Evolutionary conservation across 2,888 invertebrate species (phyloP), one percentile per base, ranked within the genome.

Genomic region (Cerastoderma edule): DNA sequence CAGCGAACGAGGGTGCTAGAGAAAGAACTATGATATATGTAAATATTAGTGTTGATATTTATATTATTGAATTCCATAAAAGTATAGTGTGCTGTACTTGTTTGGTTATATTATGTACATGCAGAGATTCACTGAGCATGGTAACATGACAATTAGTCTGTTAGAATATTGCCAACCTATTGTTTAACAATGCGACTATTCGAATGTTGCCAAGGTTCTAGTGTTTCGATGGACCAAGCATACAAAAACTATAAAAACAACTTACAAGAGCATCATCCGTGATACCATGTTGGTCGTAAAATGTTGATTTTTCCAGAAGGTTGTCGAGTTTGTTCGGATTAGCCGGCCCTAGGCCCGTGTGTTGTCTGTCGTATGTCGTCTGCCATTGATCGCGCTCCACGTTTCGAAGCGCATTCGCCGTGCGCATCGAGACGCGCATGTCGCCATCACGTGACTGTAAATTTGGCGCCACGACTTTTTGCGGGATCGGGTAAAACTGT

Each of bases 371-470:
- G 44, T 92, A 90, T 0, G 87, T 88, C 22, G 91, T 92, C 73
- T 86, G 83, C 91, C 91, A 92, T 65, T 92, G 92, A 71, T 89
- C 82, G 3, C 91, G 79, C 72, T 92, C 91, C 32, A 92, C 72
- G 78, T 92, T 92, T 13, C 89, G 82, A 32, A 89, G 65, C 0
- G 89, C 84, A 69, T 91, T 90, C 19, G 90, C 91, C 0, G 90
- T 87, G 6, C 79, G 76, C 6, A 83, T 72, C 4, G 85, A 79
- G 5, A 91, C 69, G 53, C 76, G 74, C 85, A 85, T 83, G 28
- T 90, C 87, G 22, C 73, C 75, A 4, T 72, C 78, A 22, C 91
- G 84, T 24, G 79, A 63, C 74, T 90, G 88, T 0, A 90, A 82
- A 70, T 91, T 92, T 27, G 92, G 91, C 10, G 85, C 85, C 2